phyloP scores from a whole-genome alignment of 2,888 invertebrate genomes.

The Adela reaumurella region DNA sequence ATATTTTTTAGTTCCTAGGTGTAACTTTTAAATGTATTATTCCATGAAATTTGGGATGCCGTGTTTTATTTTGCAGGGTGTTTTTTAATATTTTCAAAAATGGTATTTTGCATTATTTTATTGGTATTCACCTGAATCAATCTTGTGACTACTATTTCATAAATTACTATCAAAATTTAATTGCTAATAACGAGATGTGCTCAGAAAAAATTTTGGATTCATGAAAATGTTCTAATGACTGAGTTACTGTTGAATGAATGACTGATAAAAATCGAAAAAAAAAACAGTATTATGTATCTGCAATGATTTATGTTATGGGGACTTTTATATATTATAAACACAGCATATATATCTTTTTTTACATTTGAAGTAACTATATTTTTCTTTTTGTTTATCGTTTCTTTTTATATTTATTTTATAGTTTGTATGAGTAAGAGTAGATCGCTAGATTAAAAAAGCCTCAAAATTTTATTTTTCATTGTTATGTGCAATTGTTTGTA shows the following conservation, averaged over 20 bases:
- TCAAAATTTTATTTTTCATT: no score
- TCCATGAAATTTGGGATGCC: background rate
- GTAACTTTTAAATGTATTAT: background rate
- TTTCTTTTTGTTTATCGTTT: background rate
- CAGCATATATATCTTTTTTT: constrained; percentile 1
- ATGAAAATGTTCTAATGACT: background rate
- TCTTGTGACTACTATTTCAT: no score
- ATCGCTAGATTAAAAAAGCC: no score
- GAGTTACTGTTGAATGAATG: no score
- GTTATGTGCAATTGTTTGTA: no score
- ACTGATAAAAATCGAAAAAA: no score
- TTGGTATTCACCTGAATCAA: no score
- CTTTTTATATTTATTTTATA: background rate
- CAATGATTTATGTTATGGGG: background rate
- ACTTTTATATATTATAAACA: background rate
- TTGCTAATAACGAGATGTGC: no score
- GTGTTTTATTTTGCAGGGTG: background rate
- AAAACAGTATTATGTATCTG: background rate
- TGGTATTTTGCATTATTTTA: no score
- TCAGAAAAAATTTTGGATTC: no score
- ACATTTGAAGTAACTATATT: background rate
- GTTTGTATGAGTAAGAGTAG: no score
- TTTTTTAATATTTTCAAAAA: background rate
- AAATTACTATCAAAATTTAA: no score
- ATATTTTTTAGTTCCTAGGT: background rate